phyloP scores from a whole-genome alignment of 2,113 vertebrate species.

The Hippocampus zosterae region DNA sequence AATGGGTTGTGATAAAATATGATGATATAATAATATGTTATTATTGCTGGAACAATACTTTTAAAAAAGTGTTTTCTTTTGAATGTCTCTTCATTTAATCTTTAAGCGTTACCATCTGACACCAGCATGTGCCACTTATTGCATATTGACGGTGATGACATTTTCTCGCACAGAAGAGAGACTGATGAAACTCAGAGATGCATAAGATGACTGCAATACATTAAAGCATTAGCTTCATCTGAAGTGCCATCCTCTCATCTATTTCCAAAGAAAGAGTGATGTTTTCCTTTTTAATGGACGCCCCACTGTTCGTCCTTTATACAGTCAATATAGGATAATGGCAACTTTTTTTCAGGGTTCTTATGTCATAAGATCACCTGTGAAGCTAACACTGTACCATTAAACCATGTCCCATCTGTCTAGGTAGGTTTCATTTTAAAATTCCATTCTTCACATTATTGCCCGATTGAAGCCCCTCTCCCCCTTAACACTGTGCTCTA shows the following conservation, averaged over 20 bases:
- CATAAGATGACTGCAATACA: slow-evolving; percentile 1
- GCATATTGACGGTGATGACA: slow-evolving; percentile 19
- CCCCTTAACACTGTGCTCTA: background rate
- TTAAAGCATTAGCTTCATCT: background rate
- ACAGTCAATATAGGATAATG: slow-evolving; percentile 1
- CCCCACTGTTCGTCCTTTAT: background rate
- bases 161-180: slow-evolving; percentile 24
- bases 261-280: background rate
- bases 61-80: background rate
- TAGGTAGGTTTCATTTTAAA: background rate
- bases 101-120: slow-evolving; percentile 23
- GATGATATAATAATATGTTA: too few relatives aligned
- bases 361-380: background rate
- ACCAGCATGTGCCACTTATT: slow-evolving; percentile 3
- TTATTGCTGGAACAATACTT: background rate
- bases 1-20: too few relatives aligned
- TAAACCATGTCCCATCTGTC: slow-evolving; percentile 2
- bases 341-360: background rate
- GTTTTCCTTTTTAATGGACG: background rate
- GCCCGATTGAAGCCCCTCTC: background rate
- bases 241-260: background rate
- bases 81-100: background rate
- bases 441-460: background rate
- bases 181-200: background rate
- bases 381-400: background rate